Evolutionary conservation across 1,140 invertebrate genomes (phyloP).

Genomic region (Lordiphosa stackelbergi): DNA sequence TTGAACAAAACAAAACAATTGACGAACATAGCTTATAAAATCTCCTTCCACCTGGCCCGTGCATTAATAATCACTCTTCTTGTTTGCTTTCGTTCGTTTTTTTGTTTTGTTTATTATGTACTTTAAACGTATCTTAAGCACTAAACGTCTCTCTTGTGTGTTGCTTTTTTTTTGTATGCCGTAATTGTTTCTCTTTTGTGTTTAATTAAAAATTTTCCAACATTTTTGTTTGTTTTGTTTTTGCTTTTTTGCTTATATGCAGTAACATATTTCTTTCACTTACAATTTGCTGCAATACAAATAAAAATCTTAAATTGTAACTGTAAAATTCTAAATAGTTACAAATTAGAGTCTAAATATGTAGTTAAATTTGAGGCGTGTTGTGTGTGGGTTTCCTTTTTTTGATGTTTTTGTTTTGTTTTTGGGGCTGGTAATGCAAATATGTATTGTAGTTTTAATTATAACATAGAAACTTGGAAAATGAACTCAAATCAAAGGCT

Average conservation of each 20-base stretch:
- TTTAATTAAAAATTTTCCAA: slow-evolving; percentile 66
- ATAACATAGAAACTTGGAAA: slow-evolving; percentile 72
- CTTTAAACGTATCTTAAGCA: slow-evolving; percentile 56
- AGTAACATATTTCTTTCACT: slow-evolving; percentile 70
- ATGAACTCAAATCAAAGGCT: slow-evolving; percentile 64
- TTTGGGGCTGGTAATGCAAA: slow-evolving; percentile 59
- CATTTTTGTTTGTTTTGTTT: slow-evolving; percentile 53
- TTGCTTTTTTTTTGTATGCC: slow-evolving; percentile 44
- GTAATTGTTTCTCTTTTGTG: slow-evolving; percentile 44
- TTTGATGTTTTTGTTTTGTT: slow-evolving; percentile 24
- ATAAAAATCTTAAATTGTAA: slow-evolving; percentile 74
- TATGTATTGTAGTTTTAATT: slow-evolving; percentile 67
- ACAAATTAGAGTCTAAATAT: slow-evolving; percentile 71
- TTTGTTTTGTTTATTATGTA: slow-evolving; percentile 55
- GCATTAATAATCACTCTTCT: too few species aligned
- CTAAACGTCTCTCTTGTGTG: slow-evolving; percentile 53
- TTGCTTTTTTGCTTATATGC: slow-evolving; percentile 68
- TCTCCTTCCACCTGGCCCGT: too few species aligned
- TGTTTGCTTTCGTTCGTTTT: slow-evolving; percentile 28
- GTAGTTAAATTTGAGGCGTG: slow-evolving; percentile 70
- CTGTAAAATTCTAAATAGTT: slow-evolving; percentile 72
- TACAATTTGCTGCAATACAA: slow-evolving; percentile 71
- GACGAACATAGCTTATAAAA: too few species aligned
- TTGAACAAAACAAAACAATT: too few species aligned
- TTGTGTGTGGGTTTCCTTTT: slow-evolving; percentile 38